These are phyloP conservation scores for Dicyrtomina minuta DNA, from an alignment of 2,888 invertebrate species.

Conservation along the genomic window DNA sequence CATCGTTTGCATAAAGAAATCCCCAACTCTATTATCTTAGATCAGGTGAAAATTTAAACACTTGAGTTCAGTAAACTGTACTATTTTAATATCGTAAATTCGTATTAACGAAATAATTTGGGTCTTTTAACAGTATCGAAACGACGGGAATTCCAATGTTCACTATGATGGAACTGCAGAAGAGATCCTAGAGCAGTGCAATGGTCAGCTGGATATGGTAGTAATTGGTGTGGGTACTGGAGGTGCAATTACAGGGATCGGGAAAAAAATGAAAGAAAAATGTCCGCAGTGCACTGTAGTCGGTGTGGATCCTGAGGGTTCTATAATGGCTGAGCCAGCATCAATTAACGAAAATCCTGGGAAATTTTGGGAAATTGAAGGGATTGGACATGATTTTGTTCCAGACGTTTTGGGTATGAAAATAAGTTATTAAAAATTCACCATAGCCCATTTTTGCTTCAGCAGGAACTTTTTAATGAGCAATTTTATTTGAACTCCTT, in stretches of 20 bases:
- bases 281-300: conserved; percentile 61
- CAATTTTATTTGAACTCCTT: no score
- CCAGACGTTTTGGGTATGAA: conserved; percentile 62
- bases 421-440: no score
- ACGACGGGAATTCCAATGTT: conserved; percentile 63
- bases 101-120: not conserved
- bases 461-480: no score
- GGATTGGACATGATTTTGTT: conserved; percentile 65
- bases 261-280: conserved; percentile 61
- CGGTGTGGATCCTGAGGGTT: conserved; percentile 61
- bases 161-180: conserved; percentile 66
- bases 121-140: conserved; percentile 59
- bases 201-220: conserved; percentile 61
- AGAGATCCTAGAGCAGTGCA: conserved; percentile 63
- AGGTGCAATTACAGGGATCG: conserved; percentile 64
- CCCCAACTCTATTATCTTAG: conserved; percentile 62
- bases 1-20: conserved; percentile 61
- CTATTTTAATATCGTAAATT: not conserved
- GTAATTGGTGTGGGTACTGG: conserved; percentile 60
- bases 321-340: conserved; percentile 61
- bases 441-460: no score
- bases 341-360: conserved; percentile 58
- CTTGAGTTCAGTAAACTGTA: no score
- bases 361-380: conserved; percentile 64
- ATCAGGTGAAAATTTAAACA: no score